These are phyloP conservation scores for Diabrotica undecimpunctata DNA, from an alignment of 1,140 invertebrate genomes.

Conservation along the genomic window DNA sequence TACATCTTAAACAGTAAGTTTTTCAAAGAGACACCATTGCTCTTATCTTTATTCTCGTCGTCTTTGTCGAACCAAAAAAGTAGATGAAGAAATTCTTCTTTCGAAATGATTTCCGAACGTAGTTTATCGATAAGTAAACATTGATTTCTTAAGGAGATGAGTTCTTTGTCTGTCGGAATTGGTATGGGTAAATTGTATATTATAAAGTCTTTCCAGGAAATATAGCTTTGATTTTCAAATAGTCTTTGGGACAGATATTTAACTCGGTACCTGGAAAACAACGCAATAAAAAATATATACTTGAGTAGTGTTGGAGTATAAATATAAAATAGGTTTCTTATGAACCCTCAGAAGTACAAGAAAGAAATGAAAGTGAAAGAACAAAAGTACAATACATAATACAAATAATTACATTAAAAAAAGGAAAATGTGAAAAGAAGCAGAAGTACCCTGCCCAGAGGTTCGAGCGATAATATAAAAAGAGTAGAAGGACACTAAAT, in stretches of 20 bases:
- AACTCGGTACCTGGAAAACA: constrained; percentile 35
- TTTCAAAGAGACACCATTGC: constrained; percentile 40
- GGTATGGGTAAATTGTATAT: constrained; percentile 54
- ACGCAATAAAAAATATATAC: no score
- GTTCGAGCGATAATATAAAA: no score
- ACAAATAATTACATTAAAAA: no score
- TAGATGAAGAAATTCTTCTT: constrained; percentile 36
- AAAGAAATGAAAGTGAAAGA: no score
- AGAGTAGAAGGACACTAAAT: no score
- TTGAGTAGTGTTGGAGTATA: no score
- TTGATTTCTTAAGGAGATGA: constrained; percentile 48
- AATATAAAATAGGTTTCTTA: no score
- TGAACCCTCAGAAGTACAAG: no score
- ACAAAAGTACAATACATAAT: no score
- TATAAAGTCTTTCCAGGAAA: constrained; percentile 62
- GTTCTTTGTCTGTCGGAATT: constrained; percentile 51
- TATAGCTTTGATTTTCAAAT: constrained; percentile 51
- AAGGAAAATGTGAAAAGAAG: no score
- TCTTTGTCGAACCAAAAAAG: constrained; percentile 57
- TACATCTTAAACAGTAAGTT: constrained; percentile 56
- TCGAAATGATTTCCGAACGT: constrained; percentile 43
- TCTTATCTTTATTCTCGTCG: constrained; percentile 34
- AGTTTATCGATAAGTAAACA: constrained; percentile 50
- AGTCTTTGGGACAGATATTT: constrained; percentile 48
- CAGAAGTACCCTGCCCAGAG: no score